Base-by-base conservation (phyloP, 2,113 vertebrate species). In the Zosterops hypoxanthus region DNA sequence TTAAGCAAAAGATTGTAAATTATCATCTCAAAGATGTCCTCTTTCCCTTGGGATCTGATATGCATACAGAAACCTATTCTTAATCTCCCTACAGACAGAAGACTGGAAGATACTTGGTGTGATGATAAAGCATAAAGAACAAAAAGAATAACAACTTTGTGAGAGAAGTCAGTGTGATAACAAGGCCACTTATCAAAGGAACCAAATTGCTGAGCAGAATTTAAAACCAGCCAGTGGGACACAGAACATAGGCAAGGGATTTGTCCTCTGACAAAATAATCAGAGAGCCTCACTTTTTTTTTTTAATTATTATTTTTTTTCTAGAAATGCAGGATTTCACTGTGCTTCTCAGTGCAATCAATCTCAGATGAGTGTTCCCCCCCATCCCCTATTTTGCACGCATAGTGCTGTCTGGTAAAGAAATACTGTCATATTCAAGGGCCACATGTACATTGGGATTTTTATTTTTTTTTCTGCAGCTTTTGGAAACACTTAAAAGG, bases 151-250 rank as follows among this genome's bases (percentile, higher is more conserved):
- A 70, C 26, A 82, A 47, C 31, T 56, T 25, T 46, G 53, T 68
- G 53, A 93, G 33, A 59, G 16, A 75, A 72, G 57, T 29, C 78
- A 25, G 20, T 36, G 63, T 80, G 53, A 92, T 86, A 85, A 75
- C 53, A 87, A 91, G 42, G 28, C 9, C n/a, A 65, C 79, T 90
- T 93, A 72, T 65, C 57, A 82, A 88, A 72, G 46, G 31, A 82
- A 57, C 10, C 9, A 76, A 87, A 69, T n/a, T 0, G 1, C 63
- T 77, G 55, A 86, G 47, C 8, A 61, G 46, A 88, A 92, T 70
- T 57, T 78, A 55, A 90, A 80, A 73, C 12, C 23, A 63, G 46
- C 33, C 86, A 29, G 4, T 50, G 55, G 28, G 39, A 70, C 11
- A 46, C 20, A 65, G 31, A 72, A 8, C 11, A 55, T 0, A 78